Evolutionary conservation across 2,113 vertebrate species (phyloP), one percentile per base, ranked within the genome.

Genomic region (Felis catus): DNA sequence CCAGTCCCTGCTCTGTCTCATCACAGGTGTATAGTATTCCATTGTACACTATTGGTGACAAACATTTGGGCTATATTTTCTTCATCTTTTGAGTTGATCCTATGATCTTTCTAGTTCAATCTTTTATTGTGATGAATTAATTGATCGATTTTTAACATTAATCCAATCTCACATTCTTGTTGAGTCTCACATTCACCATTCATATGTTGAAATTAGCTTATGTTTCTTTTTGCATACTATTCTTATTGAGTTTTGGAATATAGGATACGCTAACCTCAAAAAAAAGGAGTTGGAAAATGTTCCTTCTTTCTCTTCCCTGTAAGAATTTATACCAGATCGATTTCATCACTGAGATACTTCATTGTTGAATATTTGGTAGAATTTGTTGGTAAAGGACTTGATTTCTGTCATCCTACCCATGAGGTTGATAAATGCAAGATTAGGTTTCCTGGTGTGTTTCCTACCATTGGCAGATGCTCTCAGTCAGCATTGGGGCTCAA

Each of bases 31-130:
- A 58, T 31, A n/a, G 7, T 31, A 81, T 81, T 89, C 33, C 55
- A 73, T n/a, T 84, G 27, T 68, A 61, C 23, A 76, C 31, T 45
- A 65, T 3, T 51, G 18, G 9, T 91, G 53, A 76, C 91, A 19
- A 8, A 82, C 10, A 86, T 85, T 83, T 88, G 66, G 58, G 65
- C 71, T 85, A 6, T 33, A 70, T 91, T 92, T 88, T 53, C 55
- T 92, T 97, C 31, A 76, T 76, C 65, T 93, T 94, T 89, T 96
- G 73, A 93, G 25, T 74, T 95, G 36, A 80, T 25, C n/a, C 84
- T 78, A 85, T 58, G 74, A 76, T 94, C 95, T 90, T 61, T 85
- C 58, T 84, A 41, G 36, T 96, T 74, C 36, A 51, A 4, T 61
- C 23, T 91, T 92, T 58, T 71, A 39, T 55, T 84, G 16, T 39